phyloP scores from a whole-genome alignment of 2,888 invertebrate genomes.

The Octodonta nipae region DNA sequence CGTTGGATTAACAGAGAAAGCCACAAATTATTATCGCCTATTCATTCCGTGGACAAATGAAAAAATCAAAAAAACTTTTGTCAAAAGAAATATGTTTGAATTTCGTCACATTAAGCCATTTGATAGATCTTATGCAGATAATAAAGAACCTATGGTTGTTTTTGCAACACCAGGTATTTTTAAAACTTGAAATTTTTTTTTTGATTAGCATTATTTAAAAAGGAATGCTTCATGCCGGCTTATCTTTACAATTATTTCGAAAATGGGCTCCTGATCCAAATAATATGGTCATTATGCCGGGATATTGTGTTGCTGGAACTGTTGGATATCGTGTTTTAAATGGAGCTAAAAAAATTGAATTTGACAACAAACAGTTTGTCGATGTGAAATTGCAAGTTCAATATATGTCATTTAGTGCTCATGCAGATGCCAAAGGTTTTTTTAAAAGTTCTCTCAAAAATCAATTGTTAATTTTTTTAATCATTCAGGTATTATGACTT shows the following conservation, averaged over 20 bases:
- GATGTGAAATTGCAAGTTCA: conserved; percentile 93
- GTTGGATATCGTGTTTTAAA: conserved; percentile 93
- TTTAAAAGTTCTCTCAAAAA: too few species aligned
- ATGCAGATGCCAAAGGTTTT: conserved; percentile 95
- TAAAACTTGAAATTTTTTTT: too few species aligned
- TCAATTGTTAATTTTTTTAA: too few species aligned
- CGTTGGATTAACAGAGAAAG: conserved; percentile 92
- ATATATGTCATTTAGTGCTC: conserved; percentile 99
- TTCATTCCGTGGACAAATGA: conserved; percentile 99
- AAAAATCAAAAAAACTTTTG: conserved; percentile 97
- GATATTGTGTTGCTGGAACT: conserved; percentile 97
- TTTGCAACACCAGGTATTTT: conserved; percentile 99
- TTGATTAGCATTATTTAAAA: too few species aligned
- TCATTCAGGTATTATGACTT: conserved; percentile 91
- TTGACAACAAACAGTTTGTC: conserved; percentile 84
- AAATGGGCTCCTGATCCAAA: conserved; percentile 97
- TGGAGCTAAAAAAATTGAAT: conserved; percentile 86
- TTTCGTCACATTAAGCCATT: conserved; percentile 98
- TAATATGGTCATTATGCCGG: conserved; percentile 97
- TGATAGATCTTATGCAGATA: conserved; percentile 87
- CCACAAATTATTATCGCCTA: conserved; percentile 98
- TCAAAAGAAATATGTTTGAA: conserved; percentile 99
- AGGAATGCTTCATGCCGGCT: conserved; percentile 96
- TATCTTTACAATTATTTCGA: conserved; percentile 92
- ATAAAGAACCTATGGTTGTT: conserved; percentile 96